phyloP scores from a whole-genome alignment of 2,113 vertebrate species.

The Platichthys stellatus region DNA sequence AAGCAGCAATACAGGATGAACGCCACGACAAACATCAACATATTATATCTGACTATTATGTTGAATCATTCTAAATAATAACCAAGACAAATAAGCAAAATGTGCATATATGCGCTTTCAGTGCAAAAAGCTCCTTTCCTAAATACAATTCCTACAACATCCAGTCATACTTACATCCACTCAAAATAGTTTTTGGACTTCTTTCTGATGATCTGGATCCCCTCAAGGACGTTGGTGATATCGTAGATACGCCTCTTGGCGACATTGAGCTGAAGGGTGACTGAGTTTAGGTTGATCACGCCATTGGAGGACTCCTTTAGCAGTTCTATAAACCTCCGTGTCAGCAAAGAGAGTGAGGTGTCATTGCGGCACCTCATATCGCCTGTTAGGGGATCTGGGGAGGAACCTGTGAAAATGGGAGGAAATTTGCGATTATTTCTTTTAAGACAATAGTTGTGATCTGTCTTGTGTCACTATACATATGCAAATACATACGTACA shows the following conservation, averaged over 20 bases:
- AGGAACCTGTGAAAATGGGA: neutral
- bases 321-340: constrained; percentile 90
- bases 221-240: constrained; percentile 96
- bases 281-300: constrained; percentile 90
- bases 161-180: constrained; percentile 90
- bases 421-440: too few relatives aligned
- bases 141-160: constrained; percentile 1
- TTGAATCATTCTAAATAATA: neutral
- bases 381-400: constrained; percentile 40
- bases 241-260: constrained; percentile 95
- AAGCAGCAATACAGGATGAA: neutral
- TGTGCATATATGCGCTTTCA: rapidly evolving
- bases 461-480: too few relatives aligned
- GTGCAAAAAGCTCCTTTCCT: neutral
- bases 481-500: too few relatives aligned
- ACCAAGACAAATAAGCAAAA: neutral
- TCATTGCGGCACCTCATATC: constrained; percentile 71
- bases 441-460: neutral
- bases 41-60: neutral
- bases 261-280: constrained; percentile 86
- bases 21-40: neutral
- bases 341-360: constrained; percentile 90
- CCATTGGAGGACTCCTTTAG: constrained; percentile 87
- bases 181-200: constrained; percentile 94
- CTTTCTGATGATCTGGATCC: constrained; percentile 94